Base-by-base conservation (phyloP, 2,113 vertebrate genomes). In the Amblyopsis rosae region DNA sequence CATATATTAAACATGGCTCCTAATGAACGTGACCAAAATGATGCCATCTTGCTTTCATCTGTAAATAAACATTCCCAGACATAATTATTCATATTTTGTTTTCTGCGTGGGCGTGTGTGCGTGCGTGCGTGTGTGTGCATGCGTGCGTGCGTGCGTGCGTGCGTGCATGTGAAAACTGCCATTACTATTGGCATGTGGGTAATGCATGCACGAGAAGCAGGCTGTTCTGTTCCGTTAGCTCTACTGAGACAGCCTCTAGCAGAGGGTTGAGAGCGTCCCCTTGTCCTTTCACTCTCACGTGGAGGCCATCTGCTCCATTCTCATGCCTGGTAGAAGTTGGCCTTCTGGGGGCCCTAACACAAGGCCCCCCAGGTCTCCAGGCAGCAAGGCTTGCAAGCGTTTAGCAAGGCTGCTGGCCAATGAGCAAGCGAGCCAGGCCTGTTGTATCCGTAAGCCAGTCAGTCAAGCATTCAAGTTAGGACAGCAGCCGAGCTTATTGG, bases 1-100 rank as follows among this genome's bases (percentile, higher is more conserved):
- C 81, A 89, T 89, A 84, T 83, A 91, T 91, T 88, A 91, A 88
- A 91, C 86, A 91, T 87, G 83, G 76, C 63, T 80, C 46, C 55
- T 88, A 88, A 90, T 88, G 81, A 86, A 85, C 61, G 49, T 66
- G 54, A 82, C 88, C 80, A 78, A 84, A 84, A 67, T 75, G 69
- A 67, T 63, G 76, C 73, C 78, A 70, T 58, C 81, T 65, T 69
- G 77, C 87, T 90, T 89, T 91, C 84, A 91, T 91, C 85, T 82
- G 59, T 64, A 80, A 69, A 75, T 41, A 83, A 81, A 81, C 67
- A 81, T 86, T 73, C 79, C 69, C 47, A 63, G 79, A 70, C 74
- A 83, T 86, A 71, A 87, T 83, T 86, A 90, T 85, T 89, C 77
- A 81, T 81, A 66, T 86, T 83, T 71, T 72, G 62, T 77, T 73